These are phyloP conservation scores for Lypha dubia DNA, from an alignment of 2,888 invertebrate species.

Conservation along the genomic window DNA sequence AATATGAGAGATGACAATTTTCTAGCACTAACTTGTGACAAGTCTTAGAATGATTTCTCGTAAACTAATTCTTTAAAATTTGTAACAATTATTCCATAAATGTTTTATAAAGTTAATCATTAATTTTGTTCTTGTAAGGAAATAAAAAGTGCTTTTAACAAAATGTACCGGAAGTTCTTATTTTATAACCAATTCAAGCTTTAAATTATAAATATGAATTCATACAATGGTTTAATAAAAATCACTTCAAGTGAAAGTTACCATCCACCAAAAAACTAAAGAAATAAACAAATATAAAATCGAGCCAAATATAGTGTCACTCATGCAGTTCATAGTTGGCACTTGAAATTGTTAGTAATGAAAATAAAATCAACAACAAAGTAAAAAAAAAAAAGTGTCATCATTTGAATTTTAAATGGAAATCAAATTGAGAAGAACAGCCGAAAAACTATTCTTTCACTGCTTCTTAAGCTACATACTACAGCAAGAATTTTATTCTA, in stretches of 20 bases:
- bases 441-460: neutral
- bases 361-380: constrained; percentile 41
- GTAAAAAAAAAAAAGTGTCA: constrained; percentile 9
- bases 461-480: too few species aligned
- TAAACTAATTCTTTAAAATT: too few species aligned
- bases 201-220: constrained; percentile 3
- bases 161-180: constrained; percentile 49
- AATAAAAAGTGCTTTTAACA: neutral
- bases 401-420: constrained; percentile 42
- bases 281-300: constrained; percentile 46
- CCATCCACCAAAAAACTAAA: constrained; percentile 26
- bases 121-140: neutral
- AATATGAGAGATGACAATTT: too few species aligned
- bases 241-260: constrained; percentile 64
- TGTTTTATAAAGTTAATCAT: too few species aligned
- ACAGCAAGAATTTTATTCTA: too few species aligned
- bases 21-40: too few species aligned
- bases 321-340: constrained; percentile 64
- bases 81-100: too few species aligned
- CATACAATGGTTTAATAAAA: constrained; percentile 27
- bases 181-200: neutral
- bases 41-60: too few species aligned
- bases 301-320: constrained; percentile 70
- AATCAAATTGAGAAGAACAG: neutral
- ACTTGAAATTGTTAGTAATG: constrained; percentile 53